phyloP scores from a whole-genome alignment of 2,113 vertebrate genomes.

The Neolamprologus kungweensis region DNA sequence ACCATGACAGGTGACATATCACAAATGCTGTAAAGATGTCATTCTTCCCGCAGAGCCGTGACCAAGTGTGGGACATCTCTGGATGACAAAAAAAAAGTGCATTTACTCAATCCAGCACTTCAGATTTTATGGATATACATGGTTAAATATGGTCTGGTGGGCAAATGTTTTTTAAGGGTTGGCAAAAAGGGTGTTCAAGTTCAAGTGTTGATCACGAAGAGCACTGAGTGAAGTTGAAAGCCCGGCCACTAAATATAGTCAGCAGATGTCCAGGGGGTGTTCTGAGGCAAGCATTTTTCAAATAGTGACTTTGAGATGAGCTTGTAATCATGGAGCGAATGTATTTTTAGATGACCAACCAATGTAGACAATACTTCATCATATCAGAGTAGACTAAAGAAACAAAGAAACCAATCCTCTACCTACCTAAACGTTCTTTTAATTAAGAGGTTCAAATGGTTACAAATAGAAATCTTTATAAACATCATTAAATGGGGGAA shows the following conservation, averaged over 20 bases:
- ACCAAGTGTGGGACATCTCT: neutral
- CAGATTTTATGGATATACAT: neutral
- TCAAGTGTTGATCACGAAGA: neutral
- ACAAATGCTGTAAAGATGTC: constrained; percentile 17
- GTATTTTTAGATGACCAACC: neutral
- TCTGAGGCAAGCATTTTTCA: constrained; percentile 28
- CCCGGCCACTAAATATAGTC: constrained; percentile 4
- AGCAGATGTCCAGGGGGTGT: neutral
- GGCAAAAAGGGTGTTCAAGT: neutral
- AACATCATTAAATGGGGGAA: neutral
- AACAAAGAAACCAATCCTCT: neutral
- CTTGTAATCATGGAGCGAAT: neutral
- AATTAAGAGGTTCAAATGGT: neutral
- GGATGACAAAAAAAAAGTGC: neutral
- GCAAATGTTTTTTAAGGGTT: neutral
- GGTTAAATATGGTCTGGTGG: neutral
- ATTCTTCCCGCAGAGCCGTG: neutral
- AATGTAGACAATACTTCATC: neutral
- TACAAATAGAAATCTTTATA: neutral
- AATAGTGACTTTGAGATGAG: constrained; percentile 30
- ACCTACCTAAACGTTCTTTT: neutral
- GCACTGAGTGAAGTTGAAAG: neutral
- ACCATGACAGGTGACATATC: constrained; percentile 44
- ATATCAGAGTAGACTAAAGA: neutral
- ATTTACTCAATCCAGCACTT: neutral